Evolutionary conservation across 2,113 vertebrate genomes (phyloP), one percentile per base, ranked within the genome.

Genomic region (Taxidea taxus): DNA sequence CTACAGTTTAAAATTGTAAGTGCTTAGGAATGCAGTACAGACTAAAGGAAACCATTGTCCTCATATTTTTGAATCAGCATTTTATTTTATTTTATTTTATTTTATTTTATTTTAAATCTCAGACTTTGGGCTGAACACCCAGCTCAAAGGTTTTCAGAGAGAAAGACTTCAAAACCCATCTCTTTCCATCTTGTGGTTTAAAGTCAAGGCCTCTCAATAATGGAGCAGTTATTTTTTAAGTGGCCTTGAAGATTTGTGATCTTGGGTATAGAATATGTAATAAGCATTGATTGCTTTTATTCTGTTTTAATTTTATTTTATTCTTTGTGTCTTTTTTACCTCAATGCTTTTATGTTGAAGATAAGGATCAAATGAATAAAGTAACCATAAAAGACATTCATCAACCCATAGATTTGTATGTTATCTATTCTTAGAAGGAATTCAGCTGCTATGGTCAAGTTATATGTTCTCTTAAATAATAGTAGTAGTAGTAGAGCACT

Each of bases 11-110:
- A 97, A 87, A 21, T 60, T 89, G 44, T 87, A 87, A 80, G 31
- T 90, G 80, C 95, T 97, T 96, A 95, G 25, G 47, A 89, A 87
- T 80, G 83, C 81, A 84, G 88, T 82, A 92, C 29, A 87, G 16
- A 39, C 27, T 95, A 86, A 93, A 97, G 87, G 70, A 75, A 86
- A 92, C 72, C 90, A n/a, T 96, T 96, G 74, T 95, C 87, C 84
- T 44, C 20, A 54, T 51, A 97, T 34, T 97, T 15, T 13, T 83
- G 66, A 87, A 44, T 95, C 92, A 95, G 64, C 62, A 92, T 97
- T 92, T 89, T 97, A 92, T 96, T 84, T 92, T 51, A 85, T 87
- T 49, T 86, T 97, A 56, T 98, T 98, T 87, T 44, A 23, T 96
- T 84, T 92, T 51, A 85, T 87, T 49, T 86, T 97, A 56, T 98